Conservation (phyloP, 35 echinoderm and acorn worm genomes). For the Acanthaster planci region DNA sequence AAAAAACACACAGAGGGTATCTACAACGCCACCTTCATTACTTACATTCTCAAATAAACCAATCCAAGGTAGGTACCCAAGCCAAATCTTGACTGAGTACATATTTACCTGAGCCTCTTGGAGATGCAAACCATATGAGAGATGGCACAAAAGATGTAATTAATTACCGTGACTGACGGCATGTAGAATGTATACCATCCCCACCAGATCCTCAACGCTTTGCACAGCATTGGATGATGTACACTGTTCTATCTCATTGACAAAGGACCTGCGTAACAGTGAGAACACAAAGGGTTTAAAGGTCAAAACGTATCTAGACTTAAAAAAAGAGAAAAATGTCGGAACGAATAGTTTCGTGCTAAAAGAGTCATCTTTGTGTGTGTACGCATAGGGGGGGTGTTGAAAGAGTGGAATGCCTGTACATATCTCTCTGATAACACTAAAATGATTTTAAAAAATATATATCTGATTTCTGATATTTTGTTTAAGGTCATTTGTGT, state of each 20-base stretch:
- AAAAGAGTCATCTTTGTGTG: not conserved
- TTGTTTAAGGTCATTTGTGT: too few relatives aligned
- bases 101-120: not conserved
- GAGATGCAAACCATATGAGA: not conserved
- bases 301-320: not conserved
- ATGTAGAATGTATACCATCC: slow-evolving; percentile 33
- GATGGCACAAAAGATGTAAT: not conserved
- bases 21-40: not conserved
- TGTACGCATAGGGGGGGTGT: not conserved
- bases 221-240: slow-evolving; percentile 40
- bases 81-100: not conserved
- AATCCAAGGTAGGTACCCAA: not conserved
- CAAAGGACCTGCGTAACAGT: slow-evolving; percentile 45
- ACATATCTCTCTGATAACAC: too few relatives aligned
- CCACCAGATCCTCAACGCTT: slow-evolving; percentile 30
- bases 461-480: too few relatives aligned
- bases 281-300: not conserved
- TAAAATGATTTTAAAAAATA: too few relatives aligned
- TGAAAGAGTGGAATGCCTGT: not conserved
- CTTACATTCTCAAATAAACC: not conserved
- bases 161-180: slow-evolving; percentile 42
- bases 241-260: slow-evolving; percentile 45
- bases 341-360: not conserved
- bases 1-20: not conserved
- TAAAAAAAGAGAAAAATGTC: not conserved